Conservation (phyloP, 2,888 invertebrate species). For the Nebria brevicollis region DNA sequence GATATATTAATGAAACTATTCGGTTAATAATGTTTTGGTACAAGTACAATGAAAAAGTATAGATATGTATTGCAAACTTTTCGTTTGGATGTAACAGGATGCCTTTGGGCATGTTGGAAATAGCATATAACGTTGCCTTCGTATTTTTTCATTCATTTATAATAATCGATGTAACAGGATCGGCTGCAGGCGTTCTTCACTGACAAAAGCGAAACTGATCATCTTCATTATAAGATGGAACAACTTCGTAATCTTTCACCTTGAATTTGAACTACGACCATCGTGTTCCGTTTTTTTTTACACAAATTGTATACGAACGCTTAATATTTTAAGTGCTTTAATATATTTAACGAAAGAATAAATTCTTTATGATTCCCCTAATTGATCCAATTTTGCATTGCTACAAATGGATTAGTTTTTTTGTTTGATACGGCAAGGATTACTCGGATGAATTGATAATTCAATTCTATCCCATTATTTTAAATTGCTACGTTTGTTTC, state of each 20-base stretch:
- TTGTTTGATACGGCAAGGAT: conserved; percentile 6
- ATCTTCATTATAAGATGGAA: conserved; percentile 10
- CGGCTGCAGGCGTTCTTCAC: conserved; percentile 30
- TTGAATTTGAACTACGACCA: conserved; percentile 36
- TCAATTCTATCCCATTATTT: conserved; percentile 20
- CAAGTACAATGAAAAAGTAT: not conserved
- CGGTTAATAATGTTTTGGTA: no score
- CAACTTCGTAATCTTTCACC: conserved; percentile 32
- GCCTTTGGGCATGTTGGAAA: conserved; percentile 28
- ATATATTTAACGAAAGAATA: not conserved
- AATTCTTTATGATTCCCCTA: no score
- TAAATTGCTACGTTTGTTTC: not conserved
- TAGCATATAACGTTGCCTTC: conserved; percentile 34
- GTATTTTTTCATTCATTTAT: conserved; percentile 36
- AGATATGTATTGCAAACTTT: not conserved
- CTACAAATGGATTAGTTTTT: no score
- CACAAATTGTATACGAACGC: conserved; percentile 16
- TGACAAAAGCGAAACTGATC: conserved; percentile 26
- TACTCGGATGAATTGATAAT: conserved; percentile 10
- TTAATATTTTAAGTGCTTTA: conserved; percentile 32
- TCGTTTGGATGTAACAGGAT: conserved; percentile 20
- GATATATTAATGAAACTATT: no score
- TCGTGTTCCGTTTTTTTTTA: conserved; percentile 27
- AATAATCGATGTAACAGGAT: conserved; percentile 40
- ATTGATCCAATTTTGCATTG: no score